These are phyloP conservation scores for Tribolium madens DNA, from an alignment of 1,140 invertebrate genomes.

Conservation along the genomic window DNA sequence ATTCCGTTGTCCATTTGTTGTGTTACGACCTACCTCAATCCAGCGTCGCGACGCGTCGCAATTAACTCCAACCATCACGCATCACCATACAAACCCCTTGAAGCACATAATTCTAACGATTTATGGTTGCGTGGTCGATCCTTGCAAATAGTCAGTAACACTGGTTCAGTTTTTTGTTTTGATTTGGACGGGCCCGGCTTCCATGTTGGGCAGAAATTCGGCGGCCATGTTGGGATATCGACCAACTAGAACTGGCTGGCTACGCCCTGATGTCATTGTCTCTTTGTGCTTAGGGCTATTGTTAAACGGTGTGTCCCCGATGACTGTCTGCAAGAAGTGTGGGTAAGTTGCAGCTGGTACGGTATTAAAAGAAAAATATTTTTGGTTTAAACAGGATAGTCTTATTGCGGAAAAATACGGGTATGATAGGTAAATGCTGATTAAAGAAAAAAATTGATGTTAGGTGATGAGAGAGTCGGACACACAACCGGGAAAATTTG, in stretches of 20 bases:
- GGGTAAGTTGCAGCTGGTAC: conserved; percentile 43
- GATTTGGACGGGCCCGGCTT: conserved; percentile 46
- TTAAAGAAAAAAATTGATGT: background rate
- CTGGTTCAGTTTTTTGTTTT: conserved; percentile 52
- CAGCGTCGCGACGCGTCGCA: conserved; percentile 22
- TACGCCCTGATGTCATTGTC: conserved; percentile 53
- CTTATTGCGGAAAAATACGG: too few relatives aligned
- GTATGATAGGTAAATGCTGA: too few relatives aligned
- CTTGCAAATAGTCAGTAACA: conserved; percentile 50
- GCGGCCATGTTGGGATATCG: conserved; percentile 57
- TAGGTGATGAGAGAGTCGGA: background rate
- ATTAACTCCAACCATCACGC: background rate
- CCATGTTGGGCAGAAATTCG: conserved; percentile 51
- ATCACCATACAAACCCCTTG: conserved; percentile 34
- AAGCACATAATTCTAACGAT: conserved; percentile 40
- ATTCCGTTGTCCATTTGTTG: conserved; percentile 43
- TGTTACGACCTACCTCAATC: conserved; percentile 54
- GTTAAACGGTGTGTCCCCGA: conserved; percentile 41
- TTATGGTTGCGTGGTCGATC: conserved; percentile 47
- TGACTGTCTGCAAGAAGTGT: conserved; percentile 39
- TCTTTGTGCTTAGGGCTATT: conserved; percentile 53
- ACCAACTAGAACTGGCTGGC: conserved; percentile 53
- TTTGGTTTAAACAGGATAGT: too few relatives aligned
- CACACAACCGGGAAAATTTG: background rate
- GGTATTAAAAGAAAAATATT: too few relatives aligned